Evolutionary conservation across 2,113 vertebrate genomes (phyloP), one percentile per base, ranked within the genome.

Genomic region (Rutilus rutilus): DNA sequence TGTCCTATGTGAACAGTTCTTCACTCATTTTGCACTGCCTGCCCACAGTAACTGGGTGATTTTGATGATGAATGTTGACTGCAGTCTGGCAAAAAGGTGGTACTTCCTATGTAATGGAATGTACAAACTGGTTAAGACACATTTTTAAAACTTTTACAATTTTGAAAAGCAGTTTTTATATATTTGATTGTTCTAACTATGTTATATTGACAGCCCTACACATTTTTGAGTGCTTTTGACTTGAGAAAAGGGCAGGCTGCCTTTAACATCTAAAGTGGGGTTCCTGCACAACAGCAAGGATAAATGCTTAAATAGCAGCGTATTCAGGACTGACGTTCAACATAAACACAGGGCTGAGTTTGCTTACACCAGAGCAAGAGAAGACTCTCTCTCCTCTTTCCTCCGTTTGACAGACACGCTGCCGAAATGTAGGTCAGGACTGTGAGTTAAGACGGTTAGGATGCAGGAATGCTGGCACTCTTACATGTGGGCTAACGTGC

Each of bases 391-490:
- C 71, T 45, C 71, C 80, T 54, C 52, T 57, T 62, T 88, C 39
- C 42, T 76, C 7, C n/a, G 25, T 85, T 59, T 82, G 60, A 82
- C 62, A 77, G 73, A 86, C 75, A 85, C 36, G 52, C 33, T 75
- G 82, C 36, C 47, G 80, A 91, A 92, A 95, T 94, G 89, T 94
- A 93, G 91, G 93, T 92, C 92, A 94, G 87, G 87, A 88, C 59
- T 81, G 87, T 88, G 92, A 83, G 84, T 91, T 92, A 86, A 91
- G 87, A 85, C 78, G 82, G 75, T 82, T 87, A 50, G 88, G 85
- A 75, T 84, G 27, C 80, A 71, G 74, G 73, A 84, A 84, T 67
- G 79, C 85, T 65, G 67, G 79, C 81, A 33, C 62, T 52, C 75
- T 71, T 33, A 47, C 36, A 39, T 54, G 27, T 36, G 64, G 6